A percentile compares a stretch with the other conserved stretches of the same genome.
Conservation (phyloP, 2,888 invertebrate genomes). For the Choristoneura rosaceana region DNA sequence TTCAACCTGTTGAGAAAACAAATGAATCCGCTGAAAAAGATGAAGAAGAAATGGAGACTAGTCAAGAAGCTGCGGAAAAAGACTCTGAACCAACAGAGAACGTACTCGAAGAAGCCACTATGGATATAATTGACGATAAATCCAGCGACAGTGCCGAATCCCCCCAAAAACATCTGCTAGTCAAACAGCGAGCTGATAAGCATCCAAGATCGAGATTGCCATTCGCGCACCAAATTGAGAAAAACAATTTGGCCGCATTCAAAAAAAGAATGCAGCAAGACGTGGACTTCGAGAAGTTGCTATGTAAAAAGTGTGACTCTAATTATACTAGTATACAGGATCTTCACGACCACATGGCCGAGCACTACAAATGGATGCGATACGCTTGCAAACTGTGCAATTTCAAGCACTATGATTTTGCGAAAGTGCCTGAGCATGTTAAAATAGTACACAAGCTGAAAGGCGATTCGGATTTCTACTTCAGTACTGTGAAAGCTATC, state of each 20-base stretch:
- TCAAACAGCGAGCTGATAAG: slow-evolving; percentile 30
- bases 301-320: slow-evolving; percentile 83
- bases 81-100: slow-evolving; percentile 6
- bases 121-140: slow-evolving; percentile 56
- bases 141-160: slow-evolving; percentile 55
- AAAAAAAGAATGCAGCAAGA: slow-evolving; percentile 69
- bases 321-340: slow-evolving; percentile 79
- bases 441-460: slow-evolving; percentile 87
- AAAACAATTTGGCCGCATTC: slow-evolving; percentile 71
- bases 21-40: background rate
- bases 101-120: slow-evolving; percentile 50
- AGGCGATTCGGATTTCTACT: slow-evolving; percentile 81
- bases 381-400: slow-evolving; percentile 91
- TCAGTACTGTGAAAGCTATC: slow-evolving; percentile 77
- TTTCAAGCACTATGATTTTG: slow-evolving; percentile 88
- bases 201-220: slow-evolving; percentile 61
- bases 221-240: slow-evolving; percentile 70
- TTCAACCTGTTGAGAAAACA: slow-evolving; percentile 38
- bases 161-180: slow-evolving; percentile 51
- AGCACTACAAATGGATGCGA: slow-evolving; percentile 89
- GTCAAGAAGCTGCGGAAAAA: slow-evolving; percentile 3
- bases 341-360: slow-evolving; percentile 87
- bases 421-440: slow-evolving; percentile 88
- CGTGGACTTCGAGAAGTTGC: slow-evolving; percentile 70
- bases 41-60: background rate